phyloP scores from a whole-genome alignment of 2,113 vertebrate genomes.

The Mastomys natalensis region DNA sequence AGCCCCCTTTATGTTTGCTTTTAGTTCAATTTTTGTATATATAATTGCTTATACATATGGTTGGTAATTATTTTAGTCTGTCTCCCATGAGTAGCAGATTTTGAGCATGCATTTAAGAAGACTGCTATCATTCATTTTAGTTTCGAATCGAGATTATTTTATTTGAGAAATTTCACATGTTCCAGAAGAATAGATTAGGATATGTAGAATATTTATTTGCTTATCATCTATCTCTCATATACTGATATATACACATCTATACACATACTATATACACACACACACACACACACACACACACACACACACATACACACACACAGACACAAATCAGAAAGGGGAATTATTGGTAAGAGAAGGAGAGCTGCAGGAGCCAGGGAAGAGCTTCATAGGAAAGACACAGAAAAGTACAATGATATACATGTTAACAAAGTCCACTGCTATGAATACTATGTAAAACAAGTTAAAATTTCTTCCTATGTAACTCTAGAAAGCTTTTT shows the following conservation, averaged over 20 bases:
- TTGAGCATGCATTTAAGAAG: background rate
- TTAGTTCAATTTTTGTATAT: background rate
- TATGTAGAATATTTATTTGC: background rate
- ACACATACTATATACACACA: background rate
- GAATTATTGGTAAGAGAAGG: background rate
- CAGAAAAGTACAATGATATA: background rate
- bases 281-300: too few relatives aligned
- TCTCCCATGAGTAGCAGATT: background rate
- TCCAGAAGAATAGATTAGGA: constrained; percentile 10
- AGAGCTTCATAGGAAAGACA: background rate
- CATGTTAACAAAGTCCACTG: background rate
- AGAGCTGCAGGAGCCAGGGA: too few relatives aligned
- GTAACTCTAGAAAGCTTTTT: background rate
- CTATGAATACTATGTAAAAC: too few relatives aligned
- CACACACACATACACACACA: too few relatives aligned
- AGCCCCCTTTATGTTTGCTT: background rate
- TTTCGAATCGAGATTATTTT: constrained; percentile 22
- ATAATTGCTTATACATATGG: background rate
- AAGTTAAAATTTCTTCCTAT: too few relatives aligned
- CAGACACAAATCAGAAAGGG: background rate
- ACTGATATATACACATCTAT: too few relatives aligned
- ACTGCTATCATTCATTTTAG: background rate
- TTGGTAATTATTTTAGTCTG: background rate
- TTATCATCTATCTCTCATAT: background rate
- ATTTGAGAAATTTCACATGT: constrained; percentile 37